Evolutionary conservation across 2,113 vertebrate genomes (phyloP).

Genomic region (Cyanistes caeruleus): DNA sequence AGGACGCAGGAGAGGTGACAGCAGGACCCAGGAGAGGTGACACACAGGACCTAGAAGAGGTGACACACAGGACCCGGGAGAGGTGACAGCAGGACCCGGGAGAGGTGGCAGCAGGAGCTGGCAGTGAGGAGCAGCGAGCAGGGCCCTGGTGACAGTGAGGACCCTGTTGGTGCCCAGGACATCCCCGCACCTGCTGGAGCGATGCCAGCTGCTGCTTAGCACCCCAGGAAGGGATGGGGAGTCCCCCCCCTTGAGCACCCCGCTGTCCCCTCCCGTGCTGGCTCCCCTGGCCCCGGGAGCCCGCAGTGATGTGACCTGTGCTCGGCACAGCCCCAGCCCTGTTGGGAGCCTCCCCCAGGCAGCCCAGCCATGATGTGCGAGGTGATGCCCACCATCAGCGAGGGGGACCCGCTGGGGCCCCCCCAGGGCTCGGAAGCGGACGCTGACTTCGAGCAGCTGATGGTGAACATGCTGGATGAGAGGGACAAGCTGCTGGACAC

Average conservation of each 20-base stretch:
- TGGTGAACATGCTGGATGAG: constrained; percentile 99
- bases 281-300: neutral
- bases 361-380: constrained; percentile 89
- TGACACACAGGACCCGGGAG: no score
- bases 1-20: no score
- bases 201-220: constrained; percentile 12
- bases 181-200: fast-evolving
- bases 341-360: neutral
- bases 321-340: neutral
- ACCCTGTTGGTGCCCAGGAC: neutral
- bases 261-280: fast-evolving
- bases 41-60: no score
- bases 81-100: neutral
- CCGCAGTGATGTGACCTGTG: neutral
- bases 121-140: neutral
- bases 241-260: neutral
- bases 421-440: constrained; percentile 86
- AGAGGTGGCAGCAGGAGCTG: neutral
- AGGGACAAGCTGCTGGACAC: constrained; percentile 96
- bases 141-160: neutral
- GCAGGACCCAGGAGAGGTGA: no score
- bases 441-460: constrained; percentile 96
- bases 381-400: constrained; percentile 97
- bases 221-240: neutral
- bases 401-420: constrained; percentile 90